phyloP scores from a whole-genome alignment of 2,888 invertebrate genomes.

The Eretmocerus hayati region DNA sequence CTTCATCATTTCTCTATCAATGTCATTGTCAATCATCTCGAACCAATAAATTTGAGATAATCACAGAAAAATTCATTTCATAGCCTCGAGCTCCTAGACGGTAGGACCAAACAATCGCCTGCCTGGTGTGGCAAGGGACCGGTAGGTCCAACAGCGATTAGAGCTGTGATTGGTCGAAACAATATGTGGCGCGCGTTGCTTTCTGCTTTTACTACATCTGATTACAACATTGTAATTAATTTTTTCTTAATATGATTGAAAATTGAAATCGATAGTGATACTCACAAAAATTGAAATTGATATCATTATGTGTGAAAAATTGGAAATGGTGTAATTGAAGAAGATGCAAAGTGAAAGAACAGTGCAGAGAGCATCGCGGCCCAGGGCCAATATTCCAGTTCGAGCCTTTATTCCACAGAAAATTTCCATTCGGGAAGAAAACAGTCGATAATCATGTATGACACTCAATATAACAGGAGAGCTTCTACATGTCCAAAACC shows the following conservation, averaged over 20 bases:
- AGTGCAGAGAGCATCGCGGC: slow-evolving; percentile 34
- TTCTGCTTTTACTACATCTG: too few species aligned
- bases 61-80: neutral
- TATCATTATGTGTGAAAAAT: too few species aligned
- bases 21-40: too few species aligned
- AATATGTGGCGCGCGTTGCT: slow-evolving; percentile 36
- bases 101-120: slow-evolving; percentile 49
- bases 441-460: slow-evolving; percentile 37
- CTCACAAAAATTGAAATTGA: too few species aligned
- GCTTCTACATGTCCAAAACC: slow-evolving; percentile 40
- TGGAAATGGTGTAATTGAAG: too few species aligned
- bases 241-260: too few species aligned
- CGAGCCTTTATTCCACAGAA: slow-evolving; percentile 39
- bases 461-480: slow-evolving; percentile 45
- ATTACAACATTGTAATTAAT: too few species aligned
- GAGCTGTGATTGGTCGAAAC: slow-evolving; percentile 49
- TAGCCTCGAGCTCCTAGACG: slow-evolving; percentile 38
- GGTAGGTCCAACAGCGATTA: slow-evolving; percentile 46
- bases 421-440: slow-evolving; percentile 35
- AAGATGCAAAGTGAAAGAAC: neutral
- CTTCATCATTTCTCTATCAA: too few species aligned
- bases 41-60: neutral
- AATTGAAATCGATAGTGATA: too few species aligned
- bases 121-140: slow-evolving; percentile 46
- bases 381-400: slow-evolving; percentile 29